Evolutionary conservation across 2,888 invertebrate species (phyloP), one percentile per base, ranked within the genome.

Genomic region (Troilus luridus): DNA sequence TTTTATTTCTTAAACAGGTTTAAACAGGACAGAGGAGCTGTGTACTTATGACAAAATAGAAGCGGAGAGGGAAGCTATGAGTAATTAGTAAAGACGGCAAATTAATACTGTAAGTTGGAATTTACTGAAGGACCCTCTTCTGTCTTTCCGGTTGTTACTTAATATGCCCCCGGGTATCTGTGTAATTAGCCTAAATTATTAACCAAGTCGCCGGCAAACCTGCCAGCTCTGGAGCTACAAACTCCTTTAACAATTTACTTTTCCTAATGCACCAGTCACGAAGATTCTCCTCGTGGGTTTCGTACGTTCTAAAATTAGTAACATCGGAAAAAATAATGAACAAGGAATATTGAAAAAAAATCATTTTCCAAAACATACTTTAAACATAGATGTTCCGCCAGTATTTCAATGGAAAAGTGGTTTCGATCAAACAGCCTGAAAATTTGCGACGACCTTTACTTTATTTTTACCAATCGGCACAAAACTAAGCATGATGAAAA

Each of bases 131-230:
- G n/a, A n/a, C 85, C 12, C 6, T n/a, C 56, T 41, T 85, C 85
- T 58, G 56, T 56, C 85, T 85, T 85, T 85, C 85, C 85, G 54
- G 85, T 58, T 54, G 85, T 85, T 85, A 85, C 56, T 85, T 85
- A 85, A 85, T 85, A 85, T 85, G 54, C 85, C 85, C 56, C 85
- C 85, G n/a, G 85, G n/a, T 56, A 85, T 85, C 85, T 85, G 41
- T 54, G 56, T 85, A 85, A 85, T 85, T 85, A 85, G 85, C 27
- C n/a, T 85, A 85, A 85, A 85, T 85, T 85, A 85, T 85, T 85
- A 85, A 85, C 21, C 21, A 56, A 85, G 72, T 77, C 72, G 72
- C 72, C 41, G 8, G 17, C 72, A 41, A 27, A 77, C 72, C 72
- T 77, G 27, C 1, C 27, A 77, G 27, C 72, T 41, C 7, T 41